Evolutionary conservation across 2,888 invertebrate species (phyloP), one percentile per base, ranked within the genome.

Genomic region (Pseudococcus jackbeardsleyi): DNA sequence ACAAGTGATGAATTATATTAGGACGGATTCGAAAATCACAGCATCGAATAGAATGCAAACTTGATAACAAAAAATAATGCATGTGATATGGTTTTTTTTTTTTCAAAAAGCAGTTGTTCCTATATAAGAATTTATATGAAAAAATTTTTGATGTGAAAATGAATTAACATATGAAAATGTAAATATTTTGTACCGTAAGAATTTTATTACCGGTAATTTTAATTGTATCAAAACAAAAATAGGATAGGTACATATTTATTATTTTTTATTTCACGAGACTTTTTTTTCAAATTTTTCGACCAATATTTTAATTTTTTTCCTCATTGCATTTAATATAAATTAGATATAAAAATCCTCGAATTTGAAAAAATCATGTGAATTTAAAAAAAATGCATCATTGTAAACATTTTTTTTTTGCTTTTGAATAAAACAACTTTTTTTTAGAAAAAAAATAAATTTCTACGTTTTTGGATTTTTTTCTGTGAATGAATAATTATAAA

Each of bases 11-110:
- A 26, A 79, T 79, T 72, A 68, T 72, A n/a, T 77, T 79, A 79
- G 79, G 79, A 79, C 79, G 79, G 79, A 79, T 79, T 79, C 42
- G 79, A 79, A 79, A 79, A 79, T 79, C 79, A 79, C 79, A 79
- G 79, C 79, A 79, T 79, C 79, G 79, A 79, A 33, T 79, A 17
- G 3, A 42, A 42, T 26, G 33, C 68, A 72, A 59, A 26, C n/a
- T 72, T 26, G 12, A 72, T 15, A 72, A 72, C 68, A 72, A 26
- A 72, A 72, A 72, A 42, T 79, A 79, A 33, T 17, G 33, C 12
- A 26, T 42, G 79, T 79, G 79, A 79, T 79, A 79, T 46, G 26
- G n/a, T n/a, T n/a, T 33, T 33, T 7, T 79, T 79, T 33, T 77
- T 26, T 33, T 42, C n/a, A 42, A 26, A 42, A 33, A 42, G 42